These are phyloP conservation scores for Chymomyza amoena DNA, from an alignment of 2,888 invertebrate genomes.

Conservation along the genomic window DNA sequence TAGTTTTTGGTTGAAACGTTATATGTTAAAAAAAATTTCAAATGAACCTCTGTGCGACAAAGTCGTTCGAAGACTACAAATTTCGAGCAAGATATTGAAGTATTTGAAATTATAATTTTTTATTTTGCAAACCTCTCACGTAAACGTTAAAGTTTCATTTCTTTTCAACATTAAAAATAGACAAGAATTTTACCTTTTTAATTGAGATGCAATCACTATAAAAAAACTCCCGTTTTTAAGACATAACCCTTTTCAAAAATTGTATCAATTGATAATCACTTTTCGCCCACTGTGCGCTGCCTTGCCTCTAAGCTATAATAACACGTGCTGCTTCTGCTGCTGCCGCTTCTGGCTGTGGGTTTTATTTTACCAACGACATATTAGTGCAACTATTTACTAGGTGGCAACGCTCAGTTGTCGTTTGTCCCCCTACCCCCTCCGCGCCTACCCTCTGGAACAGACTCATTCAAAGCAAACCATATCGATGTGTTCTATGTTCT, in stretches of 20 bases:
- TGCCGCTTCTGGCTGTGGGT: constrained; percentile 51
- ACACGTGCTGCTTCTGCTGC: constrained; percentile 21
- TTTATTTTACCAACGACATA: constrained; percentile 63
- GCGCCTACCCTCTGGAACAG: neutral
- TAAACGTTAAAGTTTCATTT: no score
- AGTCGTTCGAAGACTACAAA: no score
- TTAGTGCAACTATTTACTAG: constrained; percentile 66
- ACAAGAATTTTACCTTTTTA: no score
- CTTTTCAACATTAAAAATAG: no score
- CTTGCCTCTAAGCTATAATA: neutral
- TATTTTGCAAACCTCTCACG: no score
- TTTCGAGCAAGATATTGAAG: no score
- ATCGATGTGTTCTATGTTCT: constrained; percentile 40
- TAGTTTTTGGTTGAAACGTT: no score
- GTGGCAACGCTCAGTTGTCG: constrained; percentile 38
- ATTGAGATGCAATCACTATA: no score
- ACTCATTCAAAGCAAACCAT: constrained; percentile 15
- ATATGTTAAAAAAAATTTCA: no score
- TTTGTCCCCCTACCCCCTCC: constrained; percentile 11
- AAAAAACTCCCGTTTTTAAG: neutral
- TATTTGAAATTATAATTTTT: no score
- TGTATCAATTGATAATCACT: neutral
- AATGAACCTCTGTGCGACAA: no score
- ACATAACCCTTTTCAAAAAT: neutral
- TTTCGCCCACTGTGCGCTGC: neutral